Base-by-base conservation (phyloP, 2,797 vertebrate species). In the Nothura maculosa region DNA sequence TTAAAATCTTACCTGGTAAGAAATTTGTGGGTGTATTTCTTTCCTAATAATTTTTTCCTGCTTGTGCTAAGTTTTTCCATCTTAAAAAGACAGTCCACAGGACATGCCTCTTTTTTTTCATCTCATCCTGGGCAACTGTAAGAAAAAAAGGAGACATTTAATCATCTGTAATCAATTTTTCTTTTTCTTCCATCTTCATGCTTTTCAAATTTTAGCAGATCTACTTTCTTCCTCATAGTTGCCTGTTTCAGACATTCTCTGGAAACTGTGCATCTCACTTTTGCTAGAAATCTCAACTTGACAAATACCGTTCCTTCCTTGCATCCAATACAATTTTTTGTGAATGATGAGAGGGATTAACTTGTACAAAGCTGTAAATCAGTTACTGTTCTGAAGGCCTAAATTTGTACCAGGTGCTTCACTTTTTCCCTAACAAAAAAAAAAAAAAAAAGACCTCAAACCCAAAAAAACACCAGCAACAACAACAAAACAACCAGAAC, bases 221-320 rank as follows among this genome's bases (percentile, higher is more conserved):
- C 28, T 3, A 3, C 63, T 81, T 80, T 63, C 58, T 80, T 27
- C 64, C 61, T 72, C 13, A 74, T 48, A 82, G 82, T 82, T 95
- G 48, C 80, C 74, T 86, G 21, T 95, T 94, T 86, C 82, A 86
- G 74, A 80, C 40, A 81, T 10, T 28, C 34, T 85, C 36, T 89
- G 85, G 54, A 95, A 95, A 92, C 57, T 40, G 61, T 0, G 1
- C 45, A 57, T 82, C 87, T 96, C 93, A 83, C 28, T 94, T 94
- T 95, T 95, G 52, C 74, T 55, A 84, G 93, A 88, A 93, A 87
- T 79, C 70, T 83, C 74, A 60, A 70, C 85, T 80, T 92, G 89
- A 96, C n/a, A 95, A 94, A 95, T 96, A 70, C n/a, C 76, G 11
- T 61, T 92, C 48, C 64, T 84, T 93, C 52, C 70, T 87, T 50